phyloP scores from a whole-genome alignment of 2,888 invertebrate genomes.

The Thelaira solivaga region DNA sequence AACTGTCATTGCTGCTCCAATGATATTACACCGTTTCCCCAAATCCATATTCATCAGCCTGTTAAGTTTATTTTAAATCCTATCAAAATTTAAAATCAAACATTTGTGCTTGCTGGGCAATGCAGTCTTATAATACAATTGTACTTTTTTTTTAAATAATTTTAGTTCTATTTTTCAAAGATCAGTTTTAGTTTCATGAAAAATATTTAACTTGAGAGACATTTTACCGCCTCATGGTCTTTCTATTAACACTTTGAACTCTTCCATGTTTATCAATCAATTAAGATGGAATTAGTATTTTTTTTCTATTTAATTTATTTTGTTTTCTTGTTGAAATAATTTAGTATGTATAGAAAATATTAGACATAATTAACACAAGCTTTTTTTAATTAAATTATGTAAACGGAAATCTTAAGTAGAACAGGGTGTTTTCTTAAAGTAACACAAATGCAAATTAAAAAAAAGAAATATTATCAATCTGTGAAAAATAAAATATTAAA shows the following conservation, averaged over 20 bases:
- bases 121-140: background rate
- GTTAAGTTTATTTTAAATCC: too few relatives aligned
- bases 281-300: slow-evolving; percentile 27
- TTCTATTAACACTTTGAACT: slow-evolving; percentile 51
- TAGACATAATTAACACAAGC: background rate
- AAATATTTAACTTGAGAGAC: background rate
- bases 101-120: too few relatives aligned
- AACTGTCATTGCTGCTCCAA: too few relatives aligned
- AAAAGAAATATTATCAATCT: too few relatives aligned
- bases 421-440: too few relatives aligned
- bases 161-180: background rate
- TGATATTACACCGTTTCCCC: too few relatives aligned
- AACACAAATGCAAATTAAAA: too few relatives aligned
- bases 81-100: too few relatives aligned
- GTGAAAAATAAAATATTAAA: too few relatives aligned
- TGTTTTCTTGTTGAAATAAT: too few relatives aligned
- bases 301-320: background rate
- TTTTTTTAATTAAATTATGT: slow-evolving; percentile 36
- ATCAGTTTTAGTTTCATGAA: background rate
- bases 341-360: background rate
- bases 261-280: slow-evolving; percentile 32
- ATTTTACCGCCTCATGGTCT: slow-evolving; percentile 16
- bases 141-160: background rate
- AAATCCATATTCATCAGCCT: too few relatives aligned
- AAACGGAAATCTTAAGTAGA: slow-evolving; percentile 13